A percentile compares a stretch with the other conserved stretches of the same genome.
Evolutionary conservation across 2,797 vertebrate genomes (phyloP).

Genomic region (Coendou prehensilis): DNA sequence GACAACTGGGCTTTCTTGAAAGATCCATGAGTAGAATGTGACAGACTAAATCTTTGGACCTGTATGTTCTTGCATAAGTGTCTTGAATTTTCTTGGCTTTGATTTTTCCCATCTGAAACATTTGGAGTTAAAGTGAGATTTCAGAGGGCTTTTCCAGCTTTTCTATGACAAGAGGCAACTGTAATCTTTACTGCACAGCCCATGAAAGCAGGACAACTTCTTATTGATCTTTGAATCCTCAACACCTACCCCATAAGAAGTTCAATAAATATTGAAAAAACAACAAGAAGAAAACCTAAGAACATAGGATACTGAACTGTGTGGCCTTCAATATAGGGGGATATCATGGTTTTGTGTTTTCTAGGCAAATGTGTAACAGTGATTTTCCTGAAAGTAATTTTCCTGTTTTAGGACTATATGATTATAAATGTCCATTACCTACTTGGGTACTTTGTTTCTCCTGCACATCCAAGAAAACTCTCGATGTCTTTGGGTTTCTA

Average conservation of each 20-base stretch:
- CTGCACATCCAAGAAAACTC: background rate
- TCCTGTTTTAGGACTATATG: background rate
- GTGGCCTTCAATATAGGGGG: background rate
- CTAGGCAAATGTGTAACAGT: background rate
- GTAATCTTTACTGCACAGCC: background rate
- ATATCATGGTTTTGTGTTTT: constrained; percentile 37
- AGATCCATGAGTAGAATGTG: background rate
- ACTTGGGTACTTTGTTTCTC: background rate
- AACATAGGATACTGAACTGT: background rate
- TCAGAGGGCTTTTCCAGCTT: background rate
- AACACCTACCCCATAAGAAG: background rate
- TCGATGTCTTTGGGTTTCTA: background rate
- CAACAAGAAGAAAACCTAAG: background rate
- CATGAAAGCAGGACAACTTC: background rate
- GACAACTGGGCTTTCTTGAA: background rate
- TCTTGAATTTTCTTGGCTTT: background rate
- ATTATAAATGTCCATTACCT: background rate
- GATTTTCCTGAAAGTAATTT: constrained; percentile 43
- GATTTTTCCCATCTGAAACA: background rate
- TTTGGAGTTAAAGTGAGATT: background rate
- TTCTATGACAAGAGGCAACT: background rate
- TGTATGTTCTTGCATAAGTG: background rate
- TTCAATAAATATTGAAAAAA: background rate
- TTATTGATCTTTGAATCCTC: background rate
- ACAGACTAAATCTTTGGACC: background rate